Evolutionary conservation across 2,888 invertebrate species (phyloP).

Genomic region (Dastarcus helophoroides): DNA sequence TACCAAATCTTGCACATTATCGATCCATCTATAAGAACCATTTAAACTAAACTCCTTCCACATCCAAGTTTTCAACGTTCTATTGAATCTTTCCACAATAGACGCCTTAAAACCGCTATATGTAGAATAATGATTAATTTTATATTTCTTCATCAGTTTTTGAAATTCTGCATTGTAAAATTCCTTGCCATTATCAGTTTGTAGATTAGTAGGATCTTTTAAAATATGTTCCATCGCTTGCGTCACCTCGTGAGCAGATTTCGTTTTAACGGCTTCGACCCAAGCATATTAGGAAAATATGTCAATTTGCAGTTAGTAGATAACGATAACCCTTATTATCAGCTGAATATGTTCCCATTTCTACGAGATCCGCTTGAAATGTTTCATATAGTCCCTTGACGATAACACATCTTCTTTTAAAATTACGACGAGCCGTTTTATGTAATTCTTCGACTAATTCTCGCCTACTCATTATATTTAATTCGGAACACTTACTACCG

Average conservation of each 20-base stretch:
- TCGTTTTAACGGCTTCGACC: not conserved
- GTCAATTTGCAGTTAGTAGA: not conserved
- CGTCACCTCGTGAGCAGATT: not conserved
- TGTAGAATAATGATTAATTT: too few relatives aligned
- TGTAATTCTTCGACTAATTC: conserved; percentile 19
- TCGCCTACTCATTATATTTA: not conserved
- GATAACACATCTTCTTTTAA: conserved; percentile 21
- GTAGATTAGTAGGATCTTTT: not conserved
- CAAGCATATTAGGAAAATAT: not conserved
- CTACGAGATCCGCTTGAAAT: not conserved
- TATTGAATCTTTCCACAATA: not conserved
- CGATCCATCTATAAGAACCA: not conserved
- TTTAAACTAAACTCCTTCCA: not conserved
- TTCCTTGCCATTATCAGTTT: not conserved
- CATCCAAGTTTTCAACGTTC: not conserved
- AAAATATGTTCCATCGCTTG: not conserved
- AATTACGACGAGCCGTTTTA: conserved; percentile 24
- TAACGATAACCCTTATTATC: not conserved
- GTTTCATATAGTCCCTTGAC: conserved; percentile 7
- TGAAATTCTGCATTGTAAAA: not conserved
- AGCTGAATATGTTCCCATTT: not conserved
- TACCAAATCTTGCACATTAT: not conserved
- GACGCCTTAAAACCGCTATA: too few relatives aligned
- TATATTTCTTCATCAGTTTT: not conserved
- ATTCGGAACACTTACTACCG: too few relatives aligned